These are phyloP conservation scores for Zeus faber DNA, from an alignment of 2,113 vertebrate genomes.

Conservation along the genomic window DNA sequence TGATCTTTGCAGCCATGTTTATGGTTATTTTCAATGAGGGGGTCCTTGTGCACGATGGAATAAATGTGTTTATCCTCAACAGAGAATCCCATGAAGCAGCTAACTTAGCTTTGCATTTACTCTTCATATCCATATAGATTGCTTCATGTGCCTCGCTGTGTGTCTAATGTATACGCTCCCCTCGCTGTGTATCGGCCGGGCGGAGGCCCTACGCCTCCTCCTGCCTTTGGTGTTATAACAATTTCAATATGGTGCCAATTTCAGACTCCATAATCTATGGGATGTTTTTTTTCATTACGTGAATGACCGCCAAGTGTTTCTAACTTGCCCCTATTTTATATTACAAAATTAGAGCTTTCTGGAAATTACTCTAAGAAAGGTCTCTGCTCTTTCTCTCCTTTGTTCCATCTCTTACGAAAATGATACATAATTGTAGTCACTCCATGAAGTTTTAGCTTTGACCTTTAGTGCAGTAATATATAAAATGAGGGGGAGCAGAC, in stretches of 20 bases:
- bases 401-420: slow-evolving; percentile 80
- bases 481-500: slow-evolving; percentile 75
- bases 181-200: background rate
- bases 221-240: slow-evolving; percentile 43
- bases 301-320: slow-evolving; percentile 68
- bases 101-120: background rate
- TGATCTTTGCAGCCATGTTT: too few species aligned
- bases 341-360: slow-evolving; percentile 83
- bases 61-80: background rate
- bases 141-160: background rate
- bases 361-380: slow-evolving; percentile 82
- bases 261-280: slow-evolving; percentile 46
- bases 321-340: slow-evolving; percentile 71
- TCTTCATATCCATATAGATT: background rate
- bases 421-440: slow-evolving; percentile 86
- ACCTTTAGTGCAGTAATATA: slow-evolving; percentile 81
- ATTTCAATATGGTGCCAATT: slow-evolving; percentile 42
- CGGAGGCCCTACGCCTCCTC: background rate
- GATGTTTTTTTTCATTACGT: slow-evolving; percentile 59
- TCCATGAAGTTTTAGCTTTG: slow-evolving; percentile 73
- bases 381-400: slow-evolving; percentile 70
- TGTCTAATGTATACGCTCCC: background rate
- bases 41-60: slow-evolving; percentile 3
- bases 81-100: background rate
- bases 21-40: background rate